A percentile compares a stretch with the other conserved stretches of the same genome.
Conservation (phyloP, 2,797 vertebrate genomes). For the Mormyrus hasselquistii region DNA sequence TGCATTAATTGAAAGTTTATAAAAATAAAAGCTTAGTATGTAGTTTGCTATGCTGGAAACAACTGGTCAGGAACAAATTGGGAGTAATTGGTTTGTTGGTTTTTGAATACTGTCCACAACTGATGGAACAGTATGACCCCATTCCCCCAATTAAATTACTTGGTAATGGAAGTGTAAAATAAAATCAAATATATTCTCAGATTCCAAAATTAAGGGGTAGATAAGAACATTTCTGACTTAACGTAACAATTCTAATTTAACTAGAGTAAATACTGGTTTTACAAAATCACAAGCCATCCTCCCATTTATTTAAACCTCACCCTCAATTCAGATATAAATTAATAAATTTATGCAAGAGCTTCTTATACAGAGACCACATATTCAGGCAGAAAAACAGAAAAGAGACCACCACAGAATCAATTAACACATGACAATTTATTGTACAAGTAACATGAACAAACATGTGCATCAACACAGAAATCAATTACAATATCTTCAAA, state of each 20-base stretch:
- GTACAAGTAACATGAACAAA: slow-evolving; percentile 63
- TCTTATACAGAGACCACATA: background rate
- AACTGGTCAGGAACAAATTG: background rate
- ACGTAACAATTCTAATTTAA: background rate
- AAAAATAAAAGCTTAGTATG: background rate
- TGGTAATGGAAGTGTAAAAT: background rate
- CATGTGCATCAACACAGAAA: slow-evolving; percentile 59
- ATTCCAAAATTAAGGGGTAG: background rate
- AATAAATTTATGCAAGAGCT: background rate
- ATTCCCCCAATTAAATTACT: background rate
- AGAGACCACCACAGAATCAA: background rate
- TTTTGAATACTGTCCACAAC: background rate
- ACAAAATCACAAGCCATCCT: background rate
- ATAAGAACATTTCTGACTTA: background rate
- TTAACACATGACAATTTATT: slow-evolving; percentile 50
- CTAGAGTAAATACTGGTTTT: background rate
- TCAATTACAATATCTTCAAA: slow-evolving; percentile 33
- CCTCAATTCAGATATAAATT: background rate
- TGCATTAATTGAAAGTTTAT: background rate
- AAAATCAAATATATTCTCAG: background rate
- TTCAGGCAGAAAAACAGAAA: background rate
- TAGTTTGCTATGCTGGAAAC: background rate
- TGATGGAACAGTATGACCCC: background rate
- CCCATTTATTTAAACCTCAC: background rate
- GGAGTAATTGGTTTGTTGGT: background rate